Evolutionary conservation across 53 echinoderm and acorn worm species (phyloP).

Genomic region (Holothuria leucospilota): DNA sequence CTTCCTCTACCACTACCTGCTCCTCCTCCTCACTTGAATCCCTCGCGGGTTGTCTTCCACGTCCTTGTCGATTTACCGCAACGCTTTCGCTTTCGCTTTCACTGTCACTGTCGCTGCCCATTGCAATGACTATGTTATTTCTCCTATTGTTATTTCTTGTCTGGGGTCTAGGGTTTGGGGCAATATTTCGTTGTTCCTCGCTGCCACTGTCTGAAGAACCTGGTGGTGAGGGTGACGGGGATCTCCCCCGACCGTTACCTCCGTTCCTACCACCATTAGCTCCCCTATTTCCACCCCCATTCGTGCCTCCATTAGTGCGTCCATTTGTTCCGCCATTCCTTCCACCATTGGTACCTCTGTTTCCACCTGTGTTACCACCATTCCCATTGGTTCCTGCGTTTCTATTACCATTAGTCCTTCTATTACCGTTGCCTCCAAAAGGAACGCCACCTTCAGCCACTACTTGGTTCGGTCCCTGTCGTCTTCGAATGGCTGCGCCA

Average conservation of each 20-base stretch:
- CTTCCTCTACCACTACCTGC: not conserved
- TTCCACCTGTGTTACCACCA: constrained; percentile 2
- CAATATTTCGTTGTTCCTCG: not conserved
- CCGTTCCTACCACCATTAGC: too few species aligned
- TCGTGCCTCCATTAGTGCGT: too few species aligned
- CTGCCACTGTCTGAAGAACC: not conserved
- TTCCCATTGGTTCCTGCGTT: not conserved
- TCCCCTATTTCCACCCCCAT: too few species aligned
- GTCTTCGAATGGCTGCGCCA: too few species aligned
- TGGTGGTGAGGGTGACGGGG: too few species aligned
- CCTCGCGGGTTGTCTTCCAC: not conserved
- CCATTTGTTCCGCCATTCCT: too few species aligned
- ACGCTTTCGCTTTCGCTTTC: constrained; percentile 7
- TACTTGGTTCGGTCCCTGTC: not conserved
- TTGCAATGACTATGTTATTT: too few species aligned
- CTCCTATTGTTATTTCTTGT: too few species aligned
- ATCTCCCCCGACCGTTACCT: too few species aligned
- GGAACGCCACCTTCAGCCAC: not conserved
- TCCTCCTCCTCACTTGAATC: not conserved
- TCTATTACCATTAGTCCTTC: not conserved
- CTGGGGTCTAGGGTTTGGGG: not conserved
- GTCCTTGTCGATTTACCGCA: not conserved
- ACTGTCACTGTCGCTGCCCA: constrained; percentile 3
- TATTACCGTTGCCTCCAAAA: not conserved
- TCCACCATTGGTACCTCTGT: not conserved